Evolutionary conservation across 2,888 invertebrate genomes (phyloP).

Genomic region (Melanchra persicariae): DNA sequence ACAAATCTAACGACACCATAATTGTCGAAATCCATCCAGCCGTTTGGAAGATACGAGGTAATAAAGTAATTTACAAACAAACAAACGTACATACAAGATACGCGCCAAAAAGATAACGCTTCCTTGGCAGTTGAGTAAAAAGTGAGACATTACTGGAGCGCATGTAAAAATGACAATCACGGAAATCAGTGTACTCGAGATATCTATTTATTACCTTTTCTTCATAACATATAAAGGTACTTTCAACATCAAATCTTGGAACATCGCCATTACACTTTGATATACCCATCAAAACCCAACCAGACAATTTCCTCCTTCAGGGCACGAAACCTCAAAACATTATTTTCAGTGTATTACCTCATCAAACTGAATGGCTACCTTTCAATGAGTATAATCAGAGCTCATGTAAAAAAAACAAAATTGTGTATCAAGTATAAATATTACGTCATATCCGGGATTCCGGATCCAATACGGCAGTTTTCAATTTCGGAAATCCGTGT

Average conservation of each 20-base stretch:
- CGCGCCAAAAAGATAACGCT: no score
- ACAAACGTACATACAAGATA: no score
- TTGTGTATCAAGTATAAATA: constrained; percentile 40
- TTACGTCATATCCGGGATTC: constrained; percentile 47
- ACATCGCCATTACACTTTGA: constrained; percentile 11
- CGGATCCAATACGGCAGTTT: constrained; percentile 49
- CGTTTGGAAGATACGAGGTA: no score
- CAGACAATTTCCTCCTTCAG: constrained; percentile 28
- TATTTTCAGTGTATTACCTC: constrained; percentile 47
- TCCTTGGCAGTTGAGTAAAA: no score
- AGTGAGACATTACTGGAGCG: no score
- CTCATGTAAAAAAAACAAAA: constrained; percentile 37
- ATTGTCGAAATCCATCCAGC: no score
- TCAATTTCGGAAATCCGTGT: constrained; percentile 55
- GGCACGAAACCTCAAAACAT: constrained; percentile 25
- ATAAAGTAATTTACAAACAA: no score
- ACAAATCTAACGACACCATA: no score
- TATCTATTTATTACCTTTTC: no score
- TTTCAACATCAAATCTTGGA: not conserved
- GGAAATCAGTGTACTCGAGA: no score
- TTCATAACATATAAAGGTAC: not conserved
- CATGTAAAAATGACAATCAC: no score
- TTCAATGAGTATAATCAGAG: constrained; percentile 24
- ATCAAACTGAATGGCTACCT: constrained; percentile 50
- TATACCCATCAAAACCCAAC: constrained; percentile 20